Evolutionary conservation across 2,888 invertebrate species (phyloP).

Genomic region (Drosophila hawaiiensis): DNA sequence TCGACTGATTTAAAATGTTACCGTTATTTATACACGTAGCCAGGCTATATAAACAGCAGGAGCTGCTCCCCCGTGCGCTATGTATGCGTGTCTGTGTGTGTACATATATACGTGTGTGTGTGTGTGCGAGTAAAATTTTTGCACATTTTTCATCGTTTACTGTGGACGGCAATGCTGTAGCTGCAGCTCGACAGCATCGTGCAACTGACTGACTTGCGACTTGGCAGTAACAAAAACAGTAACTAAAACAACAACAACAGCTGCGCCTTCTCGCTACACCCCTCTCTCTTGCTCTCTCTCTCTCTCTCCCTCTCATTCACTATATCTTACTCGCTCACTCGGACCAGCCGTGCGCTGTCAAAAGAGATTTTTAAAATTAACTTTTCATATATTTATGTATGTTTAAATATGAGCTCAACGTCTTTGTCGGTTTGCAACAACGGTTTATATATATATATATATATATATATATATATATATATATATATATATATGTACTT

Average conservation of each 20-base stretch:
- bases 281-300: background rate
- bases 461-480: background rate
- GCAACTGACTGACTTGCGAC: slow-evolving; percentile 76
- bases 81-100: slow-evolving; percentile 9
- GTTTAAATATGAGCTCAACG: slow-evolving; percentile 63
- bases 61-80: slow-evolving; percentile 14
- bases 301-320: slow-evolving; percentile 9
- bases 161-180: slow-evolving; percentile 46
- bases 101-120: background rate
- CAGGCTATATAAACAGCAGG: slow-evolving; percentile 71
- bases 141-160: slow-evolving; percentile 77
- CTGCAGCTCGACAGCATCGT: slow-evolving; percentile 69
- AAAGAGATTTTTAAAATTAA: slow-evolving; percentile 81
- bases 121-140: slow-evolving; percentile 36
- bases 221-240: slow-evolving; percentile 44
- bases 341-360: slow-evolving; percentile 59
- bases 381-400: slow-evolving; percentile 79
- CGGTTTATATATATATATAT: slow-evolving; percentile 22
- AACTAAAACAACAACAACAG: slow-evolving; percentile 44
- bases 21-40: slow-evolving; percentile 79
- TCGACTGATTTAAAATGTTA: slow-evolving; percentile 80
- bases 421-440: slow-evolving; percentile 55
- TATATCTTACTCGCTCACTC: slow-evolving; percentile 10
- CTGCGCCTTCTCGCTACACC: slow-evolving; percentile 18
- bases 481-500: slow-evolving; percentile 2